These are phyloP conservation scores for Cryptops parisi DNA, from an alignment of 2,888 invertebrate genomes.

Conservation along the genomic window DNA sequence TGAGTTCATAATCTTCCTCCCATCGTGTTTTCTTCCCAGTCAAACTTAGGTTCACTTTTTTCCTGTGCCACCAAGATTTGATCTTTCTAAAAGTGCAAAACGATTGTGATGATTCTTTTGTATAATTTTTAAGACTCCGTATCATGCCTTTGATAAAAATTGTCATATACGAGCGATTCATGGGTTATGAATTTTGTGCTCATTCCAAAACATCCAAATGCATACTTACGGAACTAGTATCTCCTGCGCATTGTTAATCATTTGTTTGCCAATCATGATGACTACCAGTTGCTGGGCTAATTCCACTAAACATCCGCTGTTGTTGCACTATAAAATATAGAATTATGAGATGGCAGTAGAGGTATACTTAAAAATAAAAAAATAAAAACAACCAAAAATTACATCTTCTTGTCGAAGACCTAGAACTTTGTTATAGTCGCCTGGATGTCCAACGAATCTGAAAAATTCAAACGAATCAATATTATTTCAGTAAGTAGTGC, in stretches of 20 bases:
- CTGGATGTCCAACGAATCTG: constrained; percentile 39
- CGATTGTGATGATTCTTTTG: too few species aligned
- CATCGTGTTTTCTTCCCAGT: constrained; percentile 30
- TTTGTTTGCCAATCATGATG: constrained; percentile 44
- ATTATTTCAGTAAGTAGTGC: background rate
- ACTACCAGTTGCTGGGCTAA: constrained; percentile 42
- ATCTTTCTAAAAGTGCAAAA: too few species aligned
- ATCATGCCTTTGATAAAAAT: too few species aligned
- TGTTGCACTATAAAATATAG: constrained; percentile 35
- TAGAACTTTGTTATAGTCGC: constrained; percentile 38
- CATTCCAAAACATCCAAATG: background rate
- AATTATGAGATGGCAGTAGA: constrained; percentile 20
- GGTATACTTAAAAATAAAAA: background rate
- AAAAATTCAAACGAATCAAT: background rate
- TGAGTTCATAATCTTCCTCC: constrained; percentile 40
- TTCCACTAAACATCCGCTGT: constrained; percentile 42
- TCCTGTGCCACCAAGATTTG: constrained; percentile 37
- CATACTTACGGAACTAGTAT: constrained; percentile 37
- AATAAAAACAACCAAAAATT: constrained; percentile 21
- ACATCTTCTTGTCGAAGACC: constrained; percentile 41
- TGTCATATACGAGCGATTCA: too few species aligned
- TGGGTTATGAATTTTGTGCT: background rate
- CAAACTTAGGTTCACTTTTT: constrained; percentile 23
- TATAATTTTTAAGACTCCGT: too few species aligned
- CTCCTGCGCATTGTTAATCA: constrained; percentile 43